Evolutionary conservation across 92 coral and sea anemone species (phyloP).

Genomic region (Zoanthus sansibaricus): DNA sequence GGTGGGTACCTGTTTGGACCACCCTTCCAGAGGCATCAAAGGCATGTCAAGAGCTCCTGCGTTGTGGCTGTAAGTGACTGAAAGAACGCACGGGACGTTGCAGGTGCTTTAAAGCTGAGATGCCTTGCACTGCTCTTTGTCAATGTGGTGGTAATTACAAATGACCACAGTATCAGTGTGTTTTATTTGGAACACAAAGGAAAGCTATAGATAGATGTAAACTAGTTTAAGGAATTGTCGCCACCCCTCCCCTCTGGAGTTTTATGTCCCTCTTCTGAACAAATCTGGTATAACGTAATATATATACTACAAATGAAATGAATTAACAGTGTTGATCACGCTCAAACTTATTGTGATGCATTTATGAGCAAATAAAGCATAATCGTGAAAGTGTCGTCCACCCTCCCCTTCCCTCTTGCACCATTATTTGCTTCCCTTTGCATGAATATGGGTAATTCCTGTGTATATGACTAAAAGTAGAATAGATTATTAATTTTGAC

Average conservation of each 20-base stretch:
- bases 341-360: background rate
- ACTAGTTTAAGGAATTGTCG: conserved; percentile 1
- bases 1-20: conserved; percentile 21
- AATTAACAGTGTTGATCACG: conserved; percentile 1
- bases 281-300: background rate
- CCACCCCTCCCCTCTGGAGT: conserved; percentile 18
- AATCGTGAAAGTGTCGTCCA: background rate
- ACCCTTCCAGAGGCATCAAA: conserved; percentile 44
- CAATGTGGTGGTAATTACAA: background rate
- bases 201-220: conserved; percentile 4
- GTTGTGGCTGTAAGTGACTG: conserved; percentile 16
- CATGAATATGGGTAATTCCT: background rate
- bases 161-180: too few species aligned
- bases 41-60: conserved; percentile 33
- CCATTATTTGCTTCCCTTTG: conserved; percentile 7
- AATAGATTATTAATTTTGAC: conserved; percentile 10
- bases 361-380: conserved; percentile 2
- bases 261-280: background rate
- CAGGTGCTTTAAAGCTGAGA: conserved; percentile 25
- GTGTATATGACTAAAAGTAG: conserved; percentile 1
- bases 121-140: conserved; percentile 23
- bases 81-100: conserved; percentile 23
- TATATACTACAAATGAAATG: background rate
- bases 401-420: background rate
- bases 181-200: background rate